Base-by-base conservation (phyloP, 2,888 invertebrate species). In the Autographa pulchrina region DNA sequence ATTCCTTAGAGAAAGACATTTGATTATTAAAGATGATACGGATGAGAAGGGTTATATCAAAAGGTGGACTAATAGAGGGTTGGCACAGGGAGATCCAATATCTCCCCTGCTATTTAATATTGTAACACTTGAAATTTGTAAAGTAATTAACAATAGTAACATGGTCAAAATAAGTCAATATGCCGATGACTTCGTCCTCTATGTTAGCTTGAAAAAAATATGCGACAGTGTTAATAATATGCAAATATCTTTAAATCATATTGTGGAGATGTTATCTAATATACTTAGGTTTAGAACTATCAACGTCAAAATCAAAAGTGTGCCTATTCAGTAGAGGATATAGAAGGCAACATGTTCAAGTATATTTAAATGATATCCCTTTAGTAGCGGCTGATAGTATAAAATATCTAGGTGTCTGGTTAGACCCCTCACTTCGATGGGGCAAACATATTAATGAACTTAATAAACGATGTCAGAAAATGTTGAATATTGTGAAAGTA, bases 391-490 rank as follows among this genome's bases (percentile, higher is more conserved):
- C 11, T 7, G 35, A 60, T 20, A 48, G 13, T 60, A 20, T 52
- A n/a, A 66, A 59, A 60, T 66, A 66, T n/a, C 14, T 65, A 38
- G 65, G 65, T n/a, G 11, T 65, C 0, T 65, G 65, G 65, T 31
- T 65, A 11, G 65, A 65, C n/a, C 7, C 6, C 3, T 25, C 31
- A 58, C 65, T 65, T 18, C 41, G 65, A 16, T 65, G 58, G 58
- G 31, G 65, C 5, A 41, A n/a, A 31, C 58, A 65, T 5, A 65
- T 65, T 31, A 65, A 65, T 58, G 65, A 58, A 58, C 2, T 58
- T 2, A 2, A 31, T 13, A 58, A n/a, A 58, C 25, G 2, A 43
- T 31, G 11, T 16, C 58, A 43, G 18, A 65, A 58, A 31, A 11
- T 43, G 16, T 6, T 65, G 1, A 58, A 58, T 31, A 43, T 65